Conservation (phyloP, 2,888 invertebrate species). For the Chrysina gloriosa region DNA sequence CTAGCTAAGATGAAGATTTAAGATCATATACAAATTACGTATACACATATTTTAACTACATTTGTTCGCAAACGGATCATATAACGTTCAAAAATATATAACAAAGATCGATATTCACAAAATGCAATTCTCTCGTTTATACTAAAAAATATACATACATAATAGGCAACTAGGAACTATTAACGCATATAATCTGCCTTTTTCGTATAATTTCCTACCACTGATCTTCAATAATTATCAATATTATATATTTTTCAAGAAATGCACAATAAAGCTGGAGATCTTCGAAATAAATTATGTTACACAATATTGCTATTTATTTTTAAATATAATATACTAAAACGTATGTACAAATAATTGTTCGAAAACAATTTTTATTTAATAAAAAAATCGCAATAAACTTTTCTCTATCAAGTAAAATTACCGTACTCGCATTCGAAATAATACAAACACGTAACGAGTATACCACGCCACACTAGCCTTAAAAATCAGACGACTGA, state of each 20-base stretch:
- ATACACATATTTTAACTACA: conserved; percentile 7
- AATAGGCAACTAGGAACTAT: conserved; percentile 43
- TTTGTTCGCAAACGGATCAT: conserved; percentile 7
- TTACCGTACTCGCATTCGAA: not conserved
- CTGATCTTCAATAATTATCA: not conserved
- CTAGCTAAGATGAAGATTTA: conserved; percentile 20
- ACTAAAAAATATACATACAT: conserved; percentile 30
- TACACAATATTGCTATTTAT: conserved; percentile 19
- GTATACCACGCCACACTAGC: not conserved
- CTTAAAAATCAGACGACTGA: too few species aligned
- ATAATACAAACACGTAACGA: not conserved
- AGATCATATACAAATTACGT: conserved; percentile 10
- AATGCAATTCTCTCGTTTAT: not conserved
- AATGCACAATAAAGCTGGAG: conserved; percentile 39
- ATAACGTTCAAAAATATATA: conserved; percentile 17
- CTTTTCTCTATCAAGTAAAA: conserved; percentile 18
- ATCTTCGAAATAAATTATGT: conserved; percentile 38
- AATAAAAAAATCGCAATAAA: conserved; percentile 38
- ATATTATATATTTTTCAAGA: conserved; percentile 12
- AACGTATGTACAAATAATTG: conserved; percentile 63
- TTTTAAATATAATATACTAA: conserved; percentile 56
- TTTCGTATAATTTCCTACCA: not conserved
- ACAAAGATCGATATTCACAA: conserved; percentile 31
- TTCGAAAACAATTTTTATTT: conserved; percentile 55
- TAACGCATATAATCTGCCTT: conserved; percentile 31